Evolutionary conservation across 1,140 invertebrate genomes (phyloP).

Genomic region (Brachystomella parvula): DNA sequence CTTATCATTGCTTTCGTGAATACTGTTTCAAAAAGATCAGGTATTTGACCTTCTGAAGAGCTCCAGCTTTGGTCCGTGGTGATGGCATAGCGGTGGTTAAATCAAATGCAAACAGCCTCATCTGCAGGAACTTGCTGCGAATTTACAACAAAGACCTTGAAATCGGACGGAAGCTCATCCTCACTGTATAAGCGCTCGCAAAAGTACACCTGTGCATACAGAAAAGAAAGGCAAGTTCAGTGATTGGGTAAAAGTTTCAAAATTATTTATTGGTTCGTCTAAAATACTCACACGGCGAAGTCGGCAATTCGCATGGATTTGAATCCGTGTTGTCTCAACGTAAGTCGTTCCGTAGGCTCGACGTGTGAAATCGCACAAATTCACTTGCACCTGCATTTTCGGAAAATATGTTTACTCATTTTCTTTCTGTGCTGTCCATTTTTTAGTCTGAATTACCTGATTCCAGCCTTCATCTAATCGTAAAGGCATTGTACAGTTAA

Average conservation of each 20-base stretch:
- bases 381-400: conserved; percentile 80
- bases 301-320: conserved; percentile 89
- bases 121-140: conserved; percentile 26
- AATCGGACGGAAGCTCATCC: conserved; percentile 77
- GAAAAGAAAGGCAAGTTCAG: conserved; percentile 7
- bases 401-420: too few species aligned
- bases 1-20: too few species aligned
- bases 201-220: conserved; percentile 64
- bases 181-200: conserved; percentile 80
- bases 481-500: conserved; percentile 94
- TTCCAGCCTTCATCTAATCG: conserved; percentile 89
- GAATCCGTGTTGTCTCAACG: conserved; percentile 78
- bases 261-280: neutral
- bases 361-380: conserved; percentile 56
- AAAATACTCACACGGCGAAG: conserved; percentile 53
- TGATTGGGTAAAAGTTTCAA: neutral
- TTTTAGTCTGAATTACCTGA: too few species aligned
- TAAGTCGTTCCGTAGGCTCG: conserved; percentile 69
- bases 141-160: conserved; percentile 54
- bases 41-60: too few species aligned
- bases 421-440: too few species aligned
- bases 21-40: too few species aligned
- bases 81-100: too few species aligned
- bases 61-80: too few species aligned
- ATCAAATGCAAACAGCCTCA: conserved; percentile 7